These are phyloP conservation scores for Limulus polyphemus DNA, from an alignment of 2,888 invertebrate species.

Conservation along the genomic window DNA sequence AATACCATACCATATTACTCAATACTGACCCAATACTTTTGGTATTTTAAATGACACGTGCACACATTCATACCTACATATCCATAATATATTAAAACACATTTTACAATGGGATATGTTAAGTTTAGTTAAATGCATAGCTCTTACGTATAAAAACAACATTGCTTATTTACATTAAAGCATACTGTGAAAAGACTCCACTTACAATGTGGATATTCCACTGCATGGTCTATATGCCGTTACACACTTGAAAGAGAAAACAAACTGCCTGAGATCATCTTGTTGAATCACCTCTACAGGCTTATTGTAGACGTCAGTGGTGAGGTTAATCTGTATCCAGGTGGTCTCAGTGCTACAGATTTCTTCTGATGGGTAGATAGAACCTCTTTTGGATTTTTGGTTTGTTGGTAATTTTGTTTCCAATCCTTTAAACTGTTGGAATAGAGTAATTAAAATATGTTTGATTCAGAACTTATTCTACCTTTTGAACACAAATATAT, in stretches of 20 bases:
- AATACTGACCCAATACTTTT: too few relatives aligned
- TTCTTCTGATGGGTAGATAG: slow-evolving; percentile 24
- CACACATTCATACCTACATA: too few relatives aligned
- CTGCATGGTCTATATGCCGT: slow-evolving; percentile 19
- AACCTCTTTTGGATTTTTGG: slow-evolving; percentile 8
- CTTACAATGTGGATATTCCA: slow-evolving; percentile 24
- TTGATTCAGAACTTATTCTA: too few relatives aligned
- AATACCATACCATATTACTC: too few relatives aligned
- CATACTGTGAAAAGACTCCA: not conserved
- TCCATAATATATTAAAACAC: too few relatives aligned
- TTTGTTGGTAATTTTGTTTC: not conserved
- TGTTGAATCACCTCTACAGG: slow-evolving; percentile 24
- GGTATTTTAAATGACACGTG: too few relatives aligned
- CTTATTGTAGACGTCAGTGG: slow-evolving; percentile 25
- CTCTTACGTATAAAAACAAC: too few relatives aligned
- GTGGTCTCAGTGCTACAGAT: slow-evolving; percentile 25
- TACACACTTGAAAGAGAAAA: slow-evolving; percentile 25
- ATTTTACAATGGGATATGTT: too few relatives aligned
- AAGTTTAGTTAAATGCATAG: too few relatives aligned
- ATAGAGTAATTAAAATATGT: not conserved
- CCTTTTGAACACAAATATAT: too few relatives aligned
- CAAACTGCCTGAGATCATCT: slow-evolving; percentile 24
- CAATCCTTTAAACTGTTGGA: not conserved
- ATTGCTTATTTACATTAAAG: too few relatives aligned
- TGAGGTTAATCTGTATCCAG: slow-evolving; percentile 26